Percentiles rank a stretch among this genome's conserved stretches.
These are phyloP conservation scores for Vulpes ferrilata DNA, from an alignment of 2,113 vertebrate genomes.

Conservation along the genomic window DNA sequence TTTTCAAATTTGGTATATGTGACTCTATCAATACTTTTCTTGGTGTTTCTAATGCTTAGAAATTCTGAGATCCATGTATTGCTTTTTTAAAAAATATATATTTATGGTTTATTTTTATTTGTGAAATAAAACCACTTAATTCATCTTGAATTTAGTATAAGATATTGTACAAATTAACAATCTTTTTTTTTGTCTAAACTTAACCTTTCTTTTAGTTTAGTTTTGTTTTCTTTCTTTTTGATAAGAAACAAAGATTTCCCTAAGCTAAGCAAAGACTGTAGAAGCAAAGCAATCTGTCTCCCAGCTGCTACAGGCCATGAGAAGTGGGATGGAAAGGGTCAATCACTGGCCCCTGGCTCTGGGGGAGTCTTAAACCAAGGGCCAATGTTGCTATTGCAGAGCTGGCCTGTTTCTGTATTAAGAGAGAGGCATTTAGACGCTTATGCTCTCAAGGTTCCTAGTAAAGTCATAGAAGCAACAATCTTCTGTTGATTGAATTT, in stretches of 20 bases:
- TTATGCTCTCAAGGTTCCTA: constrained; percentile 60
- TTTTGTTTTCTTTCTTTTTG: background rate
- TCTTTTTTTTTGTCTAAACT: background rate
- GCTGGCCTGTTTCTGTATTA: constrained; percentile 6
- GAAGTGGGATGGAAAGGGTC: constrained; percentile 51
- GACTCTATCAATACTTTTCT: background rate
- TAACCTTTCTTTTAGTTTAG: background rate
- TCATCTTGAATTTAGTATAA: constrained; percentile 9
- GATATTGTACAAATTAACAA: background rate
- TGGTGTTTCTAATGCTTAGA: constrained; percentile 38
- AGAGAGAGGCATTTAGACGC: constrained; percentile 40
- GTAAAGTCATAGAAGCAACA: constrained; percentile 85
- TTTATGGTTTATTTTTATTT: constrained; percentile 62
- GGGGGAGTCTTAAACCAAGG: background rate
- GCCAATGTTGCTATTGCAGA: background rate
- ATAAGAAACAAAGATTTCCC: constrained; percentile 26
- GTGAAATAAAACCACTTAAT: constrained; percentile 35
- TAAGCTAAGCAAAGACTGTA: background rate
- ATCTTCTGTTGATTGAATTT: constrained; percentile 88
- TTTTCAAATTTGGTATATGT: constrained; percentile 35
- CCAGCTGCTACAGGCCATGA: background rate
- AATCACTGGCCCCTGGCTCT: background rate
- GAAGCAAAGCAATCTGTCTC: background rate
- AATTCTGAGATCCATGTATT: background rate
- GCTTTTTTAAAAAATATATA: background rate